These are phyloP conservation scores for Aphelenchoides besseyi DNA, from an alignment of 1,140 invertebrate species.

Conservation along the genomic window DNA sequence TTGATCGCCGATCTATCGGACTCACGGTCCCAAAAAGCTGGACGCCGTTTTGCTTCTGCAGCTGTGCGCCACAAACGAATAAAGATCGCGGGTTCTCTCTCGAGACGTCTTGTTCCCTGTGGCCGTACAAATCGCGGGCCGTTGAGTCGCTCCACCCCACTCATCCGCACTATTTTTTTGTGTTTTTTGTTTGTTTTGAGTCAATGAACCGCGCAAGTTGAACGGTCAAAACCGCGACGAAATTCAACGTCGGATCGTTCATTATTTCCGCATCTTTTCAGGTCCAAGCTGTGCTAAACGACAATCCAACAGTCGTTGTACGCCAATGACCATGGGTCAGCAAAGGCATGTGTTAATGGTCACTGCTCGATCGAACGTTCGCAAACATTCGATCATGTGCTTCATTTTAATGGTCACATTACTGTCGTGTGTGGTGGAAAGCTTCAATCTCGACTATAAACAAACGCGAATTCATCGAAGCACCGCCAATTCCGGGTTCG, in stretches of 20 bases:
- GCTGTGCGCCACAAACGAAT: neutral
- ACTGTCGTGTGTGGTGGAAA: neutral
- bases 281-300: too few relatives aligned
- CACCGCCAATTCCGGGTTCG: slow-evolving; percentile 65
- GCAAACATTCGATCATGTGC: neutral
- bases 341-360: too few relatives aligned
- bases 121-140: neutral
- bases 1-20: too few relatives aligned
- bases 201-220: neutral
- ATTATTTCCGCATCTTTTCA: too few relatives aligned
- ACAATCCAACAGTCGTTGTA: neutral
- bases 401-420: neutral
- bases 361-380: too few relatives aligned
- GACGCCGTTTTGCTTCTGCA: too few relatives aligned
- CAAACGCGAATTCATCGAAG: slow-evolving; percentile 64
- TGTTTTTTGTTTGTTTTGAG: neutral
- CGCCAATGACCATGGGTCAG: neutral
- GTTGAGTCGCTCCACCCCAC: neutral
- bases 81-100: neutral
- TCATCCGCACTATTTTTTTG: neutral
- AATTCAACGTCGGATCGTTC: too few relatives aligned
- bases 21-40: too few relatives aligned
- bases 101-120: neutral
- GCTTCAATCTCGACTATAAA: slow-evolving; percentile 67
- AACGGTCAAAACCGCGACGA: neutral